phyloP scores from a whole-genome alignment of 1,140 invertebrate genomes.

The Psilanteris sp. region DNA sequence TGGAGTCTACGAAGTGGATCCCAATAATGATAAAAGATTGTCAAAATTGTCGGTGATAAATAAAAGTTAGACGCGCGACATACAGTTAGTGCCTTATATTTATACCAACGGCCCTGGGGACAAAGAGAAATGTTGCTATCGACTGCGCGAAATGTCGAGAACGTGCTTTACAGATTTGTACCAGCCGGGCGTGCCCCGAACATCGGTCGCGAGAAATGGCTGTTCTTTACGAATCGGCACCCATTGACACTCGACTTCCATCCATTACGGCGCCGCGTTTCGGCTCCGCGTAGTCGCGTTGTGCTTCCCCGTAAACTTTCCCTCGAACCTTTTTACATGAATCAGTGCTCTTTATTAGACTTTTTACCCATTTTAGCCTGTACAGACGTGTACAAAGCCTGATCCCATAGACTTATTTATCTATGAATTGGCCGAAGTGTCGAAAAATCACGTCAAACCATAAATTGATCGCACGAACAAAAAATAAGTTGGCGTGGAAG shows the following conservation, averaged over 20 bases:
- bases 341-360: constrained; percentile 47
- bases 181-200: constrained; percentile 7
- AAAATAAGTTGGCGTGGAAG: background rate
- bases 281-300: constrained; percentile 56
- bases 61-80: constrained; percentile 42
- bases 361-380: constrained; percentile 40
- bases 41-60: constrained; percentile 46
- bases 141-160: constrained; percentile 37
- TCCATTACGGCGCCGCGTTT: constrained; percentile 55
- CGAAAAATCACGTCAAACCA: constrained; percentile 9
- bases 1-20: constrained; percentile 16
- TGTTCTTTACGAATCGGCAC: constrained; percentile 57
- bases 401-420: constrained; percentile 15
- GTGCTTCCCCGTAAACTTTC: constrained; percentile 63
- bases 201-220: constrained; percentile 49
- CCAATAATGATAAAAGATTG: constrained; percentile 41
- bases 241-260: constrained; percentile 57
- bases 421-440: constrained; percentile 3
- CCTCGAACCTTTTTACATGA: constrained; percentile 43
- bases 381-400: constrained; percentile 30
- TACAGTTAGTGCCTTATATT: constrained; percentile 46
- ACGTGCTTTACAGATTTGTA: constrained; percentile 44
- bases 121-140: constrained; percentile 50
- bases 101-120: constrained; percentile 23
- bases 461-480: constrained; percentile 3